Base-by-base conservation (phyloP, 2,888 invertebrate species). In the Anticlea derivata region DNA sequence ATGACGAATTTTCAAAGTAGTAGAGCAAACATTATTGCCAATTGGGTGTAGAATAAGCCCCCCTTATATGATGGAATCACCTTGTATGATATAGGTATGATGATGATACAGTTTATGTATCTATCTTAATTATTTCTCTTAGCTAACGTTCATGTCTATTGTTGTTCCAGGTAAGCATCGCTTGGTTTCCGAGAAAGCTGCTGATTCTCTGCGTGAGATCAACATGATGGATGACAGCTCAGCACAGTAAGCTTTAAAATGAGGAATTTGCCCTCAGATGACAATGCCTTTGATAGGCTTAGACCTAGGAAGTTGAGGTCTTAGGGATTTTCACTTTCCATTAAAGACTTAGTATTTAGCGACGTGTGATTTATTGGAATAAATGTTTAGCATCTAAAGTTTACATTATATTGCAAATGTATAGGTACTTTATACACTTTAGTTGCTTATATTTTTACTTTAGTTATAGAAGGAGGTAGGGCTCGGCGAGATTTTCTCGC, bases 111-210 rank as follows among this genome's bases (percentile, higher is more conserved):
- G n/a, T n/a, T n/a, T n/a, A n/a, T n/a, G n/a, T n/a, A n/a, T n/a
- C n/a, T n/a, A n/a, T n/a, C n/a, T n/a, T n/a, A n/a, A n/a, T n/a
- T 33, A 26, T 6, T 23, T 23, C 6, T 12, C 47, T 8, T 47
- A 38, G 43, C 45, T 57, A 43, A 60, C 60, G 1, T 1, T 37
- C 37, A 52, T 63, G 54, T 62, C 57, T 64, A 62, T 70, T 37
- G 5, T 78, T 78, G 73, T 83, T 83, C 61, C 75, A 83, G 83
- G 83, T 83, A 83, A 81, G 73, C 65, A 52, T 58, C 57, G 64
- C 54, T 60, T 45, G 41, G 26, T 58, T 75, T 74, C 75, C 65
- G 50, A 66, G 73, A 73, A 70, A 50, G 22, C 51, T 47, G 50
- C 60, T 51, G 61, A 65, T 67, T n/a, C n/a, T n/a, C 58, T 60